phyloP scores from a whole-genome alignment of 2,888 invertebrate genomes.

The Atethmia centrago region DNA sequence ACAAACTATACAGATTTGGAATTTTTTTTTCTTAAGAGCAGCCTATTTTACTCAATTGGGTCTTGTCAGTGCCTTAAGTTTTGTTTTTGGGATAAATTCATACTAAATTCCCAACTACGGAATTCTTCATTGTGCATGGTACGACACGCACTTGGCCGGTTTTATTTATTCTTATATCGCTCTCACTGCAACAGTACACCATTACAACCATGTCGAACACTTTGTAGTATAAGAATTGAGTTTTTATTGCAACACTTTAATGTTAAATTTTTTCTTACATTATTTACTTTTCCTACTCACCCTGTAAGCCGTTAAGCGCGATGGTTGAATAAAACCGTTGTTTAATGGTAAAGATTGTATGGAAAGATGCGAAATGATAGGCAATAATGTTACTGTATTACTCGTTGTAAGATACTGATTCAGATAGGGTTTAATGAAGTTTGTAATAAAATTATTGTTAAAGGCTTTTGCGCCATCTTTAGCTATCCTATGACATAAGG shows the following conservation, averaged over 20 bases:
- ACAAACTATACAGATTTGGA: too few species aligned
- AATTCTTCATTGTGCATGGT: too few species aligned
- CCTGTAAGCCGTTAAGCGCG: constrained; percentile 26
- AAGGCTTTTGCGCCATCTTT: background rate
- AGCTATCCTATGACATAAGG: background rate
- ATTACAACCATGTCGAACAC: constrained; percentile 71
- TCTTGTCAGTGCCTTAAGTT: too few species aligned
- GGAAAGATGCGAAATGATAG: constrained; percentile 27
- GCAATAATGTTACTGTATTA: constrained; percentile 34
- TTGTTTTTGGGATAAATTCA: too few species aligned
- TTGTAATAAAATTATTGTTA: constrained; percentile 4
- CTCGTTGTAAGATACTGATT: constrained; percentile 4
- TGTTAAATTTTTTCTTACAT: constrained; percentile 69
- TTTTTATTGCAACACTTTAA: constrained; percentile 76
- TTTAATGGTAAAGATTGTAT: constrained; percentile 35
- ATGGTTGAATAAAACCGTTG: constrained; percentile 48
- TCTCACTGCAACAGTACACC: constrained; percentile 45
- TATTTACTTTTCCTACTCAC: constrained; percentile 51
- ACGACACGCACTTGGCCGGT: too few species aligned
- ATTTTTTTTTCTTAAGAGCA: too few species aligned
- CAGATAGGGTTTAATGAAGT: background rate
- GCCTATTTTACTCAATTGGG: too few species aligned
- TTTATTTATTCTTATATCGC: constrained; percentile 20
- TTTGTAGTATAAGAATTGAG: constrained; percentile 76
- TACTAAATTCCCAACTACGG: too few species aligned